Percentiles rank a stretch among this genome's conserved stretches.
Evolutionary conservation across 2,113 vertebrate species (phyloP).

Genomic region (Paratilapia polleni): DNA sequence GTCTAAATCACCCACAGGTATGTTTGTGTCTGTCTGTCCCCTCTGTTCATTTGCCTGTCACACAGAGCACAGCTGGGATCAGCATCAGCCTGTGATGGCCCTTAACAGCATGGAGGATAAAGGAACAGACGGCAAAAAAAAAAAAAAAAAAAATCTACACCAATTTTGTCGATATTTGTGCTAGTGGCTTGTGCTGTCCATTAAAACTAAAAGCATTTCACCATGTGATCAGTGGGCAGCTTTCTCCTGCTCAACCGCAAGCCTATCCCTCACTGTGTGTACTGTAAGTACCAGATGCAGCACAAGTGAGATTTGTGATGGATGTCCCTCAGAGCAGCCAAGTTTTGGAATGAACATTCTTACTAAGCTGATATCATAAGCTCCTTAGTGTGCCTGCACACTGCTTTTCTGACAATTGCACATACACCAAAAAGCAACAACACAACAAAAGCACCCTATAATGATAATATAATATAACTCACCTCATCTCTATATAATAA

Average conservation of each 20-base stretch:
- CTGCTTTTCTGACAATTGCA: constrained; percentile 3
- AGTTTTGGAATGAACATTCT: constrained; percentile 13
- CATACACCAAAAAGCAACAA: background rate
- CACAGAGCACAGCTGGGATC: constrained; percentile 1
- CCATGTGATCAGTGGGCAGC: background rate
- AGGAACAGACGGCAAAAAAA: background rate
- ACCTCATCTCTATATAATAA: background rate
- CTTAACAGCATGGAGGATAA: background rate
- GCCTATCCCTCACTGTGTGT: background rate
- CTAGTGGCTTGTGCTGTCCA: background rate
- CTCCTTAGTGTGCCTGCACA: constrained; percentile 19
- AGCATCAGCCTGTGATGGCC: background rate
- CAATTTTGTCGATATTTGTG: background rate
- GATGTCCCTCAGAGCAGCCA: constrained; percentile 11
- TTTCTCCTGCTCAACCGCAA: constrained; percentile 9
- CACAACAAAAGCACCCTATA: background rate
- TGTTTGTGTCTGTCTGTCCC: background rate
- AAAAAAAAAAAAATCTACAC: background rate
- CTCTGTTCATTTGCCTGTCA: constrained; percentile 8
- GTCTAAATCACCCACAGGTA: background rate
- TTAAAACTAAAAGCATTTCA: constrained; percentile 20
- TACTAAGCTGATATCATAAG: constrained; percentile 14
- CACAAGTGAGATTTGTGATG: constrained; percentile 16
- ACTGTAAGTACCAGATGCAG: constrained; percentile 11
- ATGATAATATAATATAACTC: too few species aligned